These are phyloP conservation scores for Camponotus fellah DNA, from an alignment of 2,888 invertebrate species.

Conservation along the genomic window DNA sequence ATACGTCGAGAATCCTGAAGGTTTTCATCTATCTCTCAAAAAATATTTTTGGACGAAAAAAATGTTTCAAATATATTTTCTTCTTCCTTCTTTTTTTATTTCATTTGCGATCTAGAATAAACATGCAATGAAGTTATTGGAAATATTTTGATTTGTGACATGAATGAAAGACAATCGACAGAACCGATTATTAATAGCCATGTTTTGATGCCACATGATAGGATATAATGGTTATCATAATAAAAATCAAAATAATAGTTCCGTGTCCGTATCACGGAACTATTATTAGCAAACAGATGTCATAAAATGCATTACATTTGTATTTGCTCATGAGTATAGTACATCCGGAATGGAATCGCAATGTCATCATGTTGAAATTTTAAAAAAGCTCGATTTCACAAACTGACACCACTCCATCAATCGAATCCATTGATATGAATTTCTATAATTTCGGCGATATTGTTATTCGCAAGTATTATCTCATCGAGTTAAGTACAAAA, in stretches of 20 bases:
- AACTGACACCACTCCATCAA: slow-evolving; percentile 49
- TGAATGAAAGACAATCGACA: slow-evolving; percentile 2
- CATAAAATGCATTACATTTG: slow-evolving; percentile 9
- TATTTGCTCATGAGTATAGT: background rate
- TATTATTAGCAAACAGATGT: slow-evolving; percentile 28
- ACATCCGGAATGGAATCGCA: slow-evolving; percentile 29
- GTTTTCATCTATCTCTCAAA: background rate
- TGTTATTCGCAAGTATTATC: slow-evolving; percentile 54
- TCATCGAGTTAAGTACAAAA: slow-evolving; percentile 35
- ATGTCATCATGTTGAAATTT: slow-evolving; percentile 46
- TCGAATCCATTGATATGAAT: slow-evolving; percentile 22
- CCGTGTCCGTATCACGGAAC: background rate
- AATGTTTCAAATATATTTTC: background rate
- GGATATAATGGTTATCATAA: background rate
- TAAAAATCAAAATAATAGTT: slow-evolving; percentile 17
- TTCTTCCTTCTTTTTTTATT: background rate
- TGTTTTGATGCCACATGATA: background rate
- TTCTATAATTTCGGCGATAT: slow-evolving; percentile 51
- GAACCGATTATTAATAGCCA: background rate
- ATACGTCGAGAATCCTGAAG: background rate
- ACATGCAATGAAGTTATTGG: background rate
- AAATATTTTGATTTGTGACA: background rate
- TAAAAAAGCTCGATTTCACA: slow-evolving; percentile 45
- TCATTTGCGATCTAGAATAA: slow-evolving; percentile 7
- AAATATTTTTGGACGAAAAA: background rate